phyloP scores from a whole-genome alignment of 92 coral and sea anemone genomes.

The Porites divaricata region DNA sequence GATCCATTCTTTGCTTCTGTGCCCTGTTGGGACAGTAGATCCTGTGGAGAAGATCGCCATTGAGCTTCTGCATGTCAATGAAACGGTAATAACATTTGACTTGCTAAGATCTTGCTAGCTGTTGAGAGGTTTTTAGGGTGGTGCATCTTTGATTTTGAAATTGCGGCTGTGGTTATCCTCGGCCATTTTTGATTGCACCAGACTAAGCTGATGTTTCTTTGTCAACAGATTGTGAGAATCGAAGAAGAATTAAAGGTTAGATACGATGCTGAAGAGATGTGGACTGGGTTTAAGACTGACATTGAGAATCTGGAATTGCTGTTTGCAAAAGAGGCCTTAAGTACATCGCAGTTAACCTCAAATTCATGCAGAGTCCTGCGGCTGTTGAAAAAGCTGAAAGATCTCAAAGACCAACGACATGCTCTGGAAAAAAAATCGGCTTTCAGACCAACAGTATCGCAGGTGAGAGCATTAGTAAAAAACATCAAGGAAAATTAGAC shows the following conservation, averaged over 20 bases:
- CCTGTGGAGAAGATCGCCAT: constrained; percentile 84
- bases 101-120: too few relatives aligned
- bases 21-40: constrained; percentile 95
- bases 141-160: too few relatives aligned
- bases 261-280: constrained; percentile 70
- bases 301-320: constrained; percentile 45
- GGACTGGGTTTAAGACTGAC: constrained; percentile 76
- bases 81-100: constrained; percentile 62
- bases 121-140: too few relatives aligned
- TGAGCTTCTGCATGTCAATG: constrained; percentile 66
- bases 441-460: constrained; percentile 80
- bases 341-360: constrained; percentile 59
- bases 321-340: constrained; percentile 37
- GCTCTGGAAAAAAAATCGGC: constrained; percentile 67
- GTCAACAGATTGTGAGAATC: constrained; percentile 64
- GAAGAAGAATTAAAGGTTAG: constrained; percentile 80
- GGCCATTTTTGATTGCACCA: too few relatives aligned
- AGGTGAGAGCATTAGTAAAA: constrained; percentile 53
- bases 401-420: constrained; percentile 33
- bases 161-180: too few relatives aligned
- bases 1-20: constrained; percentile 66
- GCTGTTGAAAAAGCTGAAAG: constrained; percentile 51
- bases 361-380: constrained; percentile 64
- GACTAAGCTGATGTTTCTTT: background rate
- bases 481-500: too few relatives aligned